Conservation (phyloP, 1,140 invertebrate genomes). For the Chrysopa pallens region DNA sequence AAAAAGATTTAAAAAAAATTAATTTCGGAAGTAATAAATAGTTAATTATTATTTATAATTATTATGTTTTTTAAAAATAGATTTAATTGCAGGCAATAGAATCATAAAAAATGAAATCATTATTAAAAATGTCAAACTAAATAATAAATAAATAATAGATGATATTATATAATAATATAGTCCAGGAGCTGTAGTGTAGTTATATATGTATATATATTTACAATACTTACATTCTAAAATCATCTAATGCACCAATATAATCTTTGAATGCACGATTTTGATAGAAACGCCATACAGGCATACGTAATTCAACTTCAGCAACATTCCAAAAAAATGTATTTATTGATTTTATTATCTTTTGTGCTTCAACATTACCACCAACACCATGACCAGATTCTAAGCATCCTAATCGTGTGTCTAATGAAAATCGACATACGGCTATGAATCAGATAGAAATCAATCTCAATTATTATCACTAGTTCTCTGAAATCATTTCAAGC, state of each 20-base stretch:
- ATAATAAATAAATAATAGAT: no score
- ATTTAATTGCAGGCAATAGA: no score
- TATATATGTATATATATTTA: no score
- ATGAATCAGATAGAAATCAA: slow-evolving; percentile 7
- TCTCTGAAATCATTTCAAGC: neutral
- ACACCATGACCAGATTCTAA: slow-evolving; percentile 40
- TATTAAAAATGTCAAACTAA: no score
- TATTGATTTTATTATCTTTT: slow-evolving; percentile 57
- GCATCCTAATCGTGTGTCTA: slow-evolving; percentile 63
- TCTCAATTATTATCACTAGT: neutral
- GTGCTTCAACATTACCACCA: slow-evolving; percentile 37
- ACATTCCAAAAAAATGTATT: slow-evolving; percentile 66
- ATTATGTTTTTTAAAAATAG: no score
- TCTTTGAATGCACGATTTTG: slow-evolving; percentile 54
- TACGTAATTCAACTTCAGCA: slow-evolving; percentile 54
- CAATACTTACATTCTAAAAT: slow-evolving; percentile 43
- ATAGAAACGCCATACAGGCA: slow-evolving; percentile 64
- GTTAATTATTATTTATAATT: no score
- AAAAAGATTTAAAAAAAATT: no score
- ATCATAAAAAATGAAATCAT: no score
- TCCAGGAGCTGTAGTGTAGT: no score
- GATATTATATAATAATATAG: no score
- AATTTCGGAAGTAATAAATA: no score
- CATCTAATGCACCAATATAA: slow-evolving; percentile 53
- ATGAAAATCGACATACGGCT: slow-evolving; percentile 64